Conservation (phyloP, 2,113 vertebrate species). For the Macrotus californicus region DNA sequence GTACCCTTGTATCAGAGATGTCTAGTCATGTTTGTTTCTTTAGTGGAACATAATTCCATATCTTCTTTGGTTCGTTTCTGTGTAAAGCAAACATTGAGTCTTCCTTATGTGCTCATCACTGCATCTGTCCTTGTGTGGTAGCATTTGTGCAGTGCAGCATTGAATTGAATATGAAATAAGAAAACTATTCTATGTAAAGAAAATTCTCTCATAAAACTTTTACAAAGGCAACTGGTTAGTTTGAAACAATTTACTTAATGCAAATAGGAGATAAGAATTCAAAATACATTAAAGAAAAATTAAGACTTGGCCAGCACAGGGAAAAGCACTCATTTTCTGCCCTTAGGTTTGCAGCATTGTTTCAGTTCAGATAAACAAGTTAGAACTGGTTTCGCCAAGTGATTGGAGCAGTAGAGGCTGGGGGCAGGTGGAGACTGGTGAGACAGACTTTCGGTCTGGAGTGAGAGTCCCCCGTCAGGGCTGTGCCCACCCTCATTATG, state of each 20-base stretch:
- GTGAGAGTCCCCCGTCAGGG: background rate
- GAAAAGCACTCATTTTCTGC: background rate
- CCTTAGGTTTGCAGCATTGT: background rate
- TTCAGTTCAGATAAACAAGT: background rate
- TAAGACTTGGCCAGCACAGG: background rate
- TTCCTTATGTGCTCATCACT: background rate
- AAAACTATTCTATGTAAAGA: background rate
- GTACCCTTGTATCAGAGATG: background rate
- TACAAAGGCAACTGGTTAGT: background rate
- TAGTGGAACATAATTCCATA: background rate
- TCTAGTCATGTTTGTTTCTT: conserved; percentile 6
- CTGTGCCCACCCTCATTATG: background rate
- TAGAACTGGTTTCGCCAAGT: background rate
- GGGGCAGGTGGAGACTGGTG: background rate
- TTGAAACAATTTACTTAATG: background rate
- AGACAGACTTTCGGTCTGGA: background rate
- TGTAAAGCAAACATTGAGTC: background rate
- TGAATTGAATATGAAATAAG: conserved; percentile 14
- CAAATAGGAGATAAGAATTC: background rate
- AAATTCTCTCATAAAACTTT: background rate
- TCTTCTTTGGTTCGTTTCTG: background rate
- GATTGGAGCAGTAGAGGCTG: background rate
- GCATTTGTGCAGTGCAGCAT: background rate
- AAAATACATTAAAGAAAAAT: conserved; percentile 36
- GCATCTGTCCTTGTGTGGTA: background rate